A percentile compares a stretch with the other conserved stretches of the same genome.
These are phyloP conservation scores for Aurelia sp. DNA, from an alignment of 30 jellyfish, hydroid and myxozoan species.

Conservation along the genomic window DNA sequence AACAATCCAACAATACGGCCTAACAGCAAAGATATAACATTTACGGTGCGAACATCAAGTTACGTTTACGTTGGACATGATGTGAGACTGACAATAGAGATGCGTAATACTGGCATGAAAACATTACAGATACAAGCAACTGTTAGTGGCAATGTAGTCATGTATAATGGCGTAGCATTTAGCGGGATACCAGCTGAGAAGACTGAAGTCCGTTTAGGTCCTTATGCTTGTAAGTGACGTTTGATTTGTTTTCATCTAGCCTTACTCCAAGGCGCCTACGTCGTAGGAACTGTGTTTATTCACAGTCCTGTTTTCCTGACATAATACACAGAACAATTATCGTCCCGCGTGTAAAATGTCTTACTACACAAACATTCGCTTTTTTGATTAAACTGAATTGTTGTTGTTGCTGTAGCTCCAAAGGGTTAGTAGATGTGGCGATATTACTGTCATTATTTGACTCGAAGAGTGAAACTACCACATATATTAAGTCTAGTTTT, in stretches of 20 bases:
- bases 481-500: too few relatives aligned
- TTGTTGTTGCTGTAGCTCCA: too few relatives aligned
- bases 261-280: not conserved
- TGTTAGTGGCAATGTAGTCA: constrained; percentile 80
- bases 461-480: too few relatives aligned
- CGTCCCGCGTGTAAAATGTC: too few relatives aligned
- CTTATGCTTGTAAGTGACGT: constrained; percentile 70
- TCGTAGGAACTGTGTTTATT: too few relatives aligned
- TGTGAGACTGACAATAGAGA: constrained; percentile 53
- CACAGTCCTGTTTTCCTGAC: not conserved
- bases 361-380: too few relatives aligned
- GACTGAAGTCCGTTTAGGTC: constrained; percentile 62
- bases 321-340: not conserved
- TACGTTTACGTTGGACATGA: constrained; percentile 75
- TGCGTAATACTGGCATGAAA: constrained; percentile 72
- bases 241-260: not conserved
- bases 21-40: constrained; percentile 63
- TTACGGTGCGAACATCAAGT: constrained; percentile 47
- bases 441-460: too few relatives aligned
- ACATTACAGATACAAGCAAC: constrained; percentile 44
- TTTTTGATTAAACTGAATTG: too few relatives aligned
- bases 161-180: constrained; percentile 88
- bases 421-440: too few relatives aligned
- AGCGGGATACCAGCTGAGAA: constrained; percentile 39
- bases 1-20: constrained; percentile 68